Conservation (phyloP, 2,113 vertebrate species). For the Athene cunicularia region DNA sequence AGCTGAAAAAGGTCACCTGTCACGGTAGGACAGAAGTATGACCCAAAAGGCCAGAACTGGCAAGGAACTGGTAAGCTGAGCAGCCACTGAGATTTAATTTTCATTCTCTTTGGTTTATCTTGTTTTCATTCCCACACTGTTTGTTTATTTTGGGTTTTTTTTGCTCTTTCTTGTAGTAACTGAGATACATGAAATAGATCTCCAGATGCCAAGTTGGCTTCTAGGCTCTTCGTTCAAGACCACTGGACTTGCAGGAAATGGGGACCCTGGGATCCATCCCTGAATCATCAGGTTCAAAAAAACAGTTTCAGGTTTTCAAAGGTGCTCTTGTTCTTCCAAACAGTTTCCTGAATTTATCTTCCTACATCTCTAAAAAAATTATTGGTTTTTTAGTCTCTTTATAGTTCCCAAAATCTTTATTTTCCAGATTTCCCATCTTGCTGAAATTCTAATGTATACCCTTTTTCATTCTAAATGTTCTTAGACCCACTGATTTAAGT, state of each 20-base stretch:
- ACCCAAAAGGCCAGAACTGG: not conserved
- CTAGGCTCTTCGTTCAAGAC: not conserved
- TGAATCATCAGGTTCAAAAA: not conserved
- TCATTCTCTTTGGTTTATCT: not conserved
- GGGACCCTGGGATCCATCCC: not conserved
- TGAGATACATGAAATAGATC: not conserved
- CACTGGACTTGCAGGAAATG: not conserved
- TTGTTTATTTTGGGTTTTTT: not conserved
- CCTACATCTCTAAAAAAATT: not conserved
- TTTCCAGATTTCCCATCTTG: not conserved
- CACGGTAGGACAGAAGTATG: not conserved
- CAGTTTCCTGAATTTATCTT: not conserved
- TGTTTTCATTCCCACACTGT: not conserved
- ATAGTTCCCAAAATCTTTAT: not conserved
- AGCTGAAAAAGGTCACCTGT: not conserved
- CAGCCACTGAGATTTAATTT: not conserved
- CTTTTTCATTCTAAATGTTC: not conserved
- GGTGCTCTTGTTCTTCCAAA: not conserved
- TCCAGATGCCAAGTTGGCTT: not conserved
- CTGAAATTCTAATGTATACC: not conserved
- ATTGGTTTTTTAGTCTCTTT: not conserved
- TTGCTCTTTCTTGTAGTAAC: not conserved
- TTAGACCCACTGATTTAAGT: not conserved
- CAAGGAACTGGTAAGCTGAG: not conserved
- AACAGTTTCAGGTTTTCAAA: not conserved